A percentile compares a stretch with the other conserved stretches of the same genome.
phyloP scores from a whole-genome alignment of 2,113 vertebrate genomes.

The Physeter macrocephalus region DNA sequence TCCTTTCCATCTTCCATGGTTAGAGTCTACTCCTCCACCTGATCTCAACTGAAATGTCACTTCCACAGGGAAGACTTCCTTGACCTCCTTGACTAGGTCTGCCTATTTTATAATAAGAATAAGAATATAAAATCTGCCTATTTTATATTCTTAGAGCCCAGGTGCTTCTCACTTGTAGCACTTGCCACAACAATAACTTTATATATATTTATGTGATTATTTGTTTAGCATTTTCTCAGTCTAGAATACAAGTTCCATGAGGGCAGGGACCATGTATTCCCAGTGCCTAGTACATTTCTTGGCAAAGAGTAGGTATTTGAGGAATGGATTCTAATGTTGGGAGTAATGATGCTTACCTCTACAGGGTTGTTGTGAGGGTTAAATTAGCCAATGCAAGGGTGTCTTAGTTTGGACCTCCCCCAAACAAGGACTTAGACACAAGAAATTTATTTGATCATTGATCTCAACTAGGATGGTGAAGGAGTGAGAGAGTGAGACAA shows the following conservation, averaged over 20 bases:
- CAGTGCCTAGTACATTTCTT: not conserved
- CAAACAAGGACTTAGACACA: not conserved
- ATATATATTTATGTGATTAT: not conserved
- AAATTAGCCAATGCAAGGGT: not conserved
- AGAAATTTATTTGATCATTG: not conserved
- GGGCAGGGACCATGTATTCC: not conserved
- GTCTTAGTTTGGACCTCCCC: not conserved
- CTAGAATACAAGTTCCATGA: not conserved
- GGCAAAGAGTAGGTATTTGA: not conserved
- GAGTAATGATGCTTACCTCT: not conserved
- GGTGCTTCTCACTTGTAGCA: not conserved
- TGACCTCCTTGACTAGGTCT: not conserved
- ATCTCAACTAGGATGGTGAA: not conserved
- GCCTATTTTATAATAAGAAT: not conserved
- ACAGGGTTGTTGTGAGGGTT: not conserved
- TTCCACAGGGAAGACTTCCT: not conserved
- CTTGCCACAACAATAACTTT: not conserved
- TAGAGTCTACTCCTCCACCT: not conserved
- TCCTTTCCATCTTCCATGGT: not conserved
- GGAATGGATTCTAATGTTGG: not conserved
- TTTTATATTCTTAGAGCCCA: not conserved
- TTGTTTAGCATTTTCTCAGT: not conserved
- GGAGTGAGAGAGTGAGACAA: not conserved
- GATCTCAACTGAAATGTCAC: not conserved
- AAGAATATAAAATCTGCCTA: not conserved